A percentile compares a stretch with the other conserved stretches of the same genome.
phyloP scores from a whole-genome alignment of 2,797 vertebrate species.

The Hoplostethus mediterraneus region DNA sequence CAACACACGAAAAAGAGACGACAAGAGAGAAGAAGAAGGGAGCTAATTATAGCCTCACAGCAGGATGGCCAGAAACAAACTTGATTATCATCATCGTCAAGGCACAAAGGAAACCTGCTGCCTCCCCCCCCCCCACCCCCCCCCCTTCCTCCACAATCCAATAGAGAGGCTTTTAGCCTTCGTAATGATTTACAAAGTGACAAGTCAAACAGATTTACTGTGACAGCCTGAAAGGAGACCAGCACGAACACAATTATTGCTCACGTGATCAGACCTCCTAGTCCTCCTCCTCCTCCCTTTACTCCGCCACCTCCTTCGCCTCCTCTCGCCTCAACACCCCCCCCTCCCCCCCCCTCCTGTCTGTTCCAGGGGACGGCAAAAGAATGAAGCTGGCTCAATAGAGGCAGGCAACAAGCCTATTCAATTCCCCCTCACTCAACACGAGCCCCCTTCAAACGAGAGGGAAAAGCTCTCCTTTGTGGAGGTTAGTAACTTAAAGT shows the following conservation, averaged over 20 bases:
- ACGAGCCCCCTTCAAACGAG: conserved; percentile 76
- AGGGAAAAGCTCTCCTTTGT: conserved; percentile 76
- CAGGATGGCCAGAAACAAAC: conserved; percentile 82
- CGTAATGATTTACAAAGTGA: conserved; percentile 96
- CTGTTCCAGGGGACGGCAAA: conserved; percentile 60
- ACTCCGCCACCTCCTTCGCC: conserved; percentile 23
- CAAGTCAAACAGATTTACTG: conserved; percentile 93
- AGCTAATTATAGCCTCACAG: conserved; percentile 81
- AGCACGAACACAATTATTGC: conserved; percentile 87
- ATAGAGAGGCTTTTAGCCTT: conserved; percentile 94
- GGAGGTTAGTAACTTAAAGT: conserved; percentile 81
- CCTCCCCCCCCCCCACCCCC: conserved; percentile 67
- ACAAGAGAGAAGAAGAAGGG: conserved; percentile 59
- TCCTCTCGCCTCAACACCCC: conserved; percentile 1
- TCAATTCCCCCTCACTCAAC: conserved; percentile 71
- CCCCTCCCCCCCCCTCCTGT: conserved; percentile 21
- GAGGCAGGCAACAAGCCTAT: conserved; percentile 72
- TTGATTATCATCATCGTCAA: conserved; percentile 82
- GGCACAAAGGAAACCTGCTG: conserved; percentile 80
- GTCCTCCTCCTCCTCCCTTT: conserved; percentile 53
- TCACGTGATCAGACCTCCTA: conserved; percentile 77
- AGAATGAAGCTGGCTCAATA: conserved; percentile 77
- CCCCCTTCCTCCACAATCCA: conserved; percentile 83
- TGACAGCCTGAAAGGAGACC: conserved; percentile 90
- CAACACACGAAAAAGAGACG: conserved; percentile 55